A percentile compares a stretch with the other conserved stretches of the same genome.
phyloP scores from a whole-genome alignment of 2,888 invertebrate species.

The Thyatira batis region DNA sequence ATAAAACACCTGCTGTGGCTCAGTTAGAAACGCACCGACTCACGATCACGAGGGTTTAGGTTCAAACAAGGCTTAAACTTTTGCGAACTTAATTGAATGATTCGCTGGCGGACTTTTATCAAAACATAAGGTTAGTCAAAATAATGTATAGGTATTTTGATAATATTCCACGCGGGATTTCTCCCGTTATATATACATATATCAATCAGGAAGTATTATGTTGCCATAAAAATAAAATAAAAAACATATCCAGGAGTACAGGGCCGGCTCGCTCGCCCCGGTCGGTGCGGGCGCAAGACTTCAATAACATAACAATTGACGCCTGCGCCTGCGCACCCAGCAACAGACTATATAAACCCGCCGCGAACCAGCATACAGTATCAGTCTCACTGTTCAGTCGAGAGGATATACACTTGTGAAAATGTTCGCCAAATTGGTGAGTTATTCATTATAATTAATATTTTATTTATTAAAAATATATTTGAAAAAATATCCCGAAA shows the following conservation, averaged over 20 bases:
- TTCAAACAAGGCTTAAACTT: no score
- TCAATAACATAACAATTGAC: constrained; percentile 6
- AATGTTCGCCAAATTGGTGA: constrained; percentile 77
- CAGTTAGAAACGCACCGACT: no score
- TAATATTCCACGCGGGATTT: no score
- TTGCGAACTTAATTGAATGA: no score
- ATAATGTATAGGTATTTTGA: no score
- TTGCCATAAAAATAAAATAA: neutral
- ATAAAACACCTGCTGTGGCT: no score
- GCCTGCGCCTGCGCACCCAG: constrained; percentile 16
- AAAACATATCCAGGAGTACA: neutral
- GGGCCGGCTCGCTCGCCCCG: neutral
- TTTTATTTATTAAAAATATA: neutral
- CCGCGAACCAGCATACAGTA: constrained; percentile 20
- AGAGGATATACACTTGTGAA: constrained; percentile 65
- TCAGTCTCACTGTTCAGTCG: constrained; percentile 73
- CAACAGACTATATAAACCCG: constrained; percentile 34
- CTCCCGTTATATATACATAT: no score
- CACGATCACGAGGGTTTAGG: no score
- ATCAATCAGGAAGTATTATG: neutral
- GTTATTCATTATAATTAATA: constrained; percentile 20
- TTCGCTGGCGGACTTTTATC: no score
- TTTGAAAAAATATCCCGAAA: no score
- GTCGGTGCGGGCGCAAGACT: neutral
- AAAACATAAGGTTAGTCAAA: no score